A percentile compares a stretch with the other conserved stretches of the same genome.
Conservation (phyloP, 2,113 vertebrate genomes). For the Pardalotus punctatus region DNA sequence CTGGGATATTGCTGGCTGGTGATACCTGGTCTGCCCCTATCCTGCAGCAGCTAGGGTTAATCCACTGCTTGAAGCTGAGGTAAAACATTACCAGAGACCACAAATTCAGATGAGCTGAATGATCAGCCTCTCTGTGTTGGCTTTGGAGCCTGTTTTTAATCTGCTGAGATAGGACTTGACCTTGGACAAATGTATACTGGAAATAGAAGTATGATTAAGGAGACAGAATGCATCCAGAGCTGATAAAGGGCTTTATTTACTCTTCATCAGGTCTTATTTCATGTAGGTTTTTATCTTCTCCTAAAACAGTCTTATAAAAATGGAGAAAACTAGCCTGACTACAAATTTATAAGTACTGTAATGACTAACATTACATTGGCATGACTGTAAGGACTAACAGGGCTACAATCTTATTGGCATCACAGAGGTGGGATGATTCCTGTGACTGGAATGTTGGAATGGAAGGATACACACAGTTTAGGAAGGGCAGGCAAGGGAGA, state of each 20-base stretch:
- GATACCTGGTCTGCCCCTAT: background rate
- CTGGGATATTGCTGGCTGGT: background rate
- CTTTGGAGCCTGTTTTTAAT: background rate
- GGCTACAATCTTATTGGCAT: background rate
- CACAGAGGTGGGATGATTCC: no score
- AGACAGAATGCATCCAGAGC: background rate
- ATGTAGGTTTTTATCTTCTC: background rate
- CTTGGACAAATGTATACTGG: background rate
- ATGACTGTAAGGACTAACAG: background rate
- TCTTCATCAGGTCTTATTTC: background rate
- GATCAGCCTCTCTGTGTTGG: background rate
- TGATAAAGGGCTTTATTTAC: constrained; percentile 7
- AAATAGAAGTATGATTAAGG: background rate
- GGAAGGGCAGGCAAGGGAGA: background rate
- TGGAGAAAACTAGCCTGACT: background rate
- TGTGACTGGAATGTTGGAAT: background rate
- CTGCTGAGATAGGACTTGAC: background rate
- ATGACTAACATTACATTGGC: background rate
- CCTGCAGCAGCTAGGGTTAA: background rate
- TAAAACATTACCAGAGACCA: background rate
- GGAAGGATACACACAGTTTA: background rate
- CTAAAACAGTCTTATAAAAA: background rate
- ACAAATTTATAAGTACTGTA: background rate
- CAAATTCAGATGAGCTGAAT: background rate
- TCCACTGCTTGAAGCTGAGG: background rate